Evolutionary conservation across 2,888 invertebrate species (phyloP).

Genomic region (Hoplodrina ambigua): DNA sequence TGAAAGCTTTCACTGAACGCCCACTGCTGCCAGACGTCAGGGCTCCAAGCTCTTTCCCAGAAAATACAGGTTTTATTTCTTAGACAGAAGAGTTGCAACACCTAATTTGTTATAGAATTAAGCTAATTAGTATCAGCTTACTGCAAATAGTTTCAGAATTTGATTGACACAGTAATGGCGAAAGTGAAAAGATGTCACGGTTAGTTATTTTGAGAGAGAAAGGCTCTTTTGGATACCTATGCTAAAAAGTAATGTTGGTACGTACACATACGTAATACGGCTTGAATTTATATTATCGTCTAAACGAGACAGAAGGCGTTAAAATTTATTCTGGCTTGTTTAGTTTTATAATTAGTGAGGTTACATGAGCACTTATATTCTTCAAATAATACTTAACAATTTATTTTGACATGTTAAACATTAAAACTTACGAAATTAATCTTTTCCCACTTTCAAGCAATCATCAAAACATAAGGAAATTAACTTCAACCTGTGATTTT

Average conservation of each 20-base stretch:
- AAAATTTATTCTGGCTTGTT: constrained; percentile 47
- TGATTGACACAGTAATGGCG: constrained; percentile 85
- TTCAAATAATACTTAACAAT: constrained; percentile 17
- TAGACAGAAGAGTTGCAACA: constrained; percentile 65
- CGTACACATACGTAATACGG: constrained; percentile 62
- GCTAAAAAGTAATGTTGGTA: constrained; percentile 66
- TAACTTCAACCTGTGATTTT: constrained; percentile 53
- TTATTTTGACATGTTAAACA: constrained; percentile 21
- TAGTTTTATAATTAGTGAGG: constrained; percentile 52
- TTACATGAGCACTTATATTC: constrained; percentile 38
- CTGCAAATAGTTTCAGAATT: constrained; percentile 82
- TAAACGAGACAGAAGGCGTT: constrained; percentile 51
- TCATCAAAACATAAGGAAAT: constrained; percentile 58
- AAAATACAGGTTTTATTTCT: constrained; percentile 68
- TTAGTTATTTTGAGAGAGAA: constrained; percentile 85
- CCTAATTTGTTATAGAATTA: constrained; percentile 64
- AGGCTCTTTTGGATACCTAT: constrained; percentile 77
- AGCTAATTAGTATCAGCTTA: constrained; percentile 81
- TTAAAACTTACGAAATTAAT: constrained; percentile 9
- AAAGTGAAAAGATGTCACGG: constrained; percentile 88
- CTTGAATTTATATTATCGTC: constrained; percentile 57
- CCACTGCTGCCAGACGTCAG: constrained; percentile 67
- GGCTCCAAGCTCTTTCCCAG: constrained; percentile 46
- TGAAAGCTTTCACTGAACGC: constrained; percentile 83
- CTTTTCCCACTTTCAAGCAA: constrained; percentile 38